Conservation (phyloP, 2,797 vertebrate species). For the Rhyacichthys aspro region DNA sequence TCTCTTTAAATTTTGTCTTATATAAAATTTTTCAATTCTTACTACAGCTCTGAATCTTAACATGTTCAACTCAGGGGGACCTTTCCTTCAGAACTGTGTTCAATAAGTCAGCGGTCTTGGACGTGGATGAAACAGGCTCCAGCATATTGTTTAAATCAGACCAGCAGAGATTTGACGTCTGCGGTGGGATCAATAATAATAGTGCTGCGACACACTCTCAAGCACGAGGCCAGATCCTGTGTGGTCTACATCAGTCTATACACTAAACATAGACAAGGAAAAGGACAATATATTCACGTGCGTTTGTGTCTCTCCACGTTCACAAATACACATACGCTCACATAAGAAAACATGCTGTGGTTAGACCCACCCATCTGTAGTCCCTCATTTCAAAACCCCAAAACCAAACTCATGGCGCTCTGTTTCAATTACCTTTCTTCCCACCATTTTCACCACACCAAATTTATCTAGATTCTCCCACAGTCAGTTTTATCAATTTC, state of each 20-base stretch:
- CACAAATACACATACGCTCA: slow-evolving; percentile 41
- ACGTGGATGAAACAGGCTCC: slow-evolving; percentile 71
- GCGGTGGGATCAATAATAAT: slow-evolving; percentile 74
- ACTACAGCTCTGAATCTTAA: slow-evolving; percentile 13
- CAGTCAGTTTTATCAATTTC: slow-evolving; percentile 44
- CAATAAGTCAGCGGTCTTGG: slow-evolving; percentile 78
- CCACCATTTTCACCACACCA: slow-evolving; percentile 63
- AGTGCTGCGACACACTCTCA: slow-evolving; percentile 62
- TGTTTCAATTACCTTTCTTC: slow-evolving; percentile 78
- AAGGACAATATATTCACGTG: slow-evolving; percentile 59
- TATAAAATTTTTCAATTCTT: too few species aligned
- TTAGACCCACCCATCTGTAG: slow-evolving; percentile 70
- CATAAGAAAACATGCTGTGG: slow-evolving; percentile 56
- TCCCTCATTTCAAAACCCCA: slow-evolving; percentile 72
- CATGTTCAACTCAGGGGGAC: slow-evolving; percentile 52
- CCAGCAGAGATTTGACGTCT: slow-evolving; percentile 71
- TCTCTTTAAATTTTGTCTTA: background rate
- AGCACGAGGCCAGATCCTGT: slow-evolving; percentile 64
- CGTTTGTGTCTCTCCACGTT: slow-evolving; percentile 66
- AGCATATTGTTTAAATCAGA: slow-evolving; percentile 80
- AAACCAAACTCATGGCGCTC: slow-evolving; percentile 72
- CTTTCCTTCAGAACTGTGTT: slow-evolving; percentile 70
- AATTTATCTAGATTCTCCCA: slow-evolving; percentile 66
- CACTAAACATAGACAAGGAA: slow-evolving; percentile 59
- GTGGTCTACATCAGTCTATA: slow-evolving; percentile 64